Evolutionary conservation across 2,888 invertebrate species (phyloP).

Genomic region (Caenorhabditis virilis): DNA sequence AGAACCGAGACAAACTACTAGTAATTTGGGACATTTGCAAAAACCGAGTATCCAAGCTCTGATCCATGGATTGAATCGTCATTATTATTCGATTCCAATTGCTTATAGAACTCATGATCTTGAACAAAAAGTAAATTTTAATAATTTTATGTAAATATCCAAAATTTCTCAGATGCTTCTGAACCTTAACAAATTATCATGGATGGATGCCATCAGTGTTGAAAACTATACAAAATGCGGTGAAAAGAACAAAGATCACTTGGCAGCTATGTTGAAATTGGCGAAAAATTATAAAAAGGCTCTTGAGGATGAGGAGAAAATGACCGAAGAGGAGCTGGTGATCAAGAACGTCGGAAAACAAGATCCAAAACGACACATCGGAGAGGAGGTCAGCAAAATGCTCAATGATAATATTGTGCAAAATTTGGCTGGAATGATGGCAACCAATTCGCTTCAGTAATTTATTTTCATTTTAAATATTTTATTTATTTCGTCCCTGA

Average conservation of each 20-base stretch:
- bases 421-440: conserved; percentile 63
- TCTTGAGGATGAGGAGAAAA: conserved; percentile 96
- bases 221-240: conserved; percentile 88
- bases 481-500: conserved; percentile 1
- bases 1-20: conserved; percentile 97
- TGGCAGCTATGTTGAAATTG: conserved; percentile 92
- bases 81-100: conserved; percentile 98
- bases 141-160: conserved; percentile 1
- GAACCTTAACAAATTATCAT: conserved; percentile 96
- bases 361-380: conserved; percentile 97
- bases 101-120: conserved; percentile 98
- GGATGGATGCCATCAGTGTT: conserved; percentile 92
- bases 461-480: not conserved
- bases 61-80: conserved; percentile 96
- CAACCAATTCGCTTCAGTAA: conserved; percentile 61
- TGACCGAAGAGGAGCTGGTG: conserved; percentile 97
- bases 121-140: conserved; percentile 80
- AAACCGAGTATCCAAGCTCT: conserved; percentile 97
- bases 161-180: conserved; percentile 79
- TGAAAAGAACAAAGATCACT: conserved; percentile 87
- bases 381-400: conserved; percentile 78
- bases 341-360: conserved; percentile 96
- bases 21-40: conserved; percentile 95
- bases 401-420: conserved; percentile 67
- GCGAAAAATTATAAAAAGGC: conserved; percentile 98